These are phyloP conservation scores for Platalea minor DNA, from an alignment of 2,797 vertebrate genomes.

Conservation along the genomic window DNA sequence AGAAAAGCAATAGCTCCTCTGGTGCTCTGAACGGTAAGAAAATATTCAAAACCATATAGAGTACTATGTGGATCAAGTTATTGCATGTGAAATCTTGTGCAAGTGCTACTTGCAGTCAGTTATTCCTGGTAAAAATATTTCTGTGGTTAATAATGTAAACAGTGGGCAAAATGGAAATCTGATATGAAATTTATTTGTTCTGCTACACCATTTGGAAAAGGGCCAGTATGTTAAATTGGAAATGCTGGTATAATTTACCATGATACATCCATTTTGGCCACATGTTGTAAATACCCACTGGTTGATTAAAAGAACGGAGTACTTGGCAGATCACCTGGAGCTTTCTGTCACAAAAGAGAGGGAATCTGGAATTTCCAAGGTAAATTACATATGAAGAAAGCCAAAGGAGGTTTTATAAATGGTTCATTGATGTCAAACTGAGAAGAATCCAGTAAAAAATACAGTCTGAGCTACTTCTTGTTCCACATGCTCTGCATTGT, in stretches of 20 bases:
- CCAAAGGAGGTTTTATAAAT: not conserved
- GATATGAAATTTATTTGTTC: not conserved
- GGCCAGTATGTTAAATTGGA: not conserved
- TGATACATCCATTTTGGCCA: not conserved
- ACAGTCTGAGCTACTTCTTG: not conserved
- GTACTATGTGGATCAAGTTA: not conserved
- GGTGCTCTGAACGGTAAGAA: not conserved
- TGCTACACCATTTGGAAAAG: not conserved
- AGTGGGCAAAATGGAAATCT: conserved; percentile 1
- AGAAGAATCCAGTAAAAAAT: not conserved
- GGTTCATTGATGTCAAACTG: not conserved
- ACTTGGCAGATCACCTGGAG: not conserved
- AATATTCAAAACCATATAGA: not conserved
- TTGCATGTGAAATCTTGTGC: not conserved
- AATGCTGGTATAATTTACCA: not conserved
- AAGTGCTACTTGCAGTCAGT: not conserved
- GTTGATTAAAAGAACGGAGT: not conserved
- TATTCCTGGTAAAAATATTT: conserved; percentile 19
- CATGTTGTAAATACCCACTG: not conserved
- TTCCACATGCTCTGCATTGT: not conserved
- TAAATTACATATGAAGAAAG: not conserved
- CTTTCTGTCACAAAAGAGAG: not conserved
- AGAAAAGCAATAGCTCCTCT: not conserved
- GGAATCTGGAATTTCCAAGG: not conserved
- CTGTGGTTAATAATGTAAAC: not conserved